Percentiles rank a stretch among this genome's conserved stretches.
Evolutionary conservation across 2,797 vertebrate genomes (phyloP).

Genomic region (Peromyscus aztecus): DNA sequence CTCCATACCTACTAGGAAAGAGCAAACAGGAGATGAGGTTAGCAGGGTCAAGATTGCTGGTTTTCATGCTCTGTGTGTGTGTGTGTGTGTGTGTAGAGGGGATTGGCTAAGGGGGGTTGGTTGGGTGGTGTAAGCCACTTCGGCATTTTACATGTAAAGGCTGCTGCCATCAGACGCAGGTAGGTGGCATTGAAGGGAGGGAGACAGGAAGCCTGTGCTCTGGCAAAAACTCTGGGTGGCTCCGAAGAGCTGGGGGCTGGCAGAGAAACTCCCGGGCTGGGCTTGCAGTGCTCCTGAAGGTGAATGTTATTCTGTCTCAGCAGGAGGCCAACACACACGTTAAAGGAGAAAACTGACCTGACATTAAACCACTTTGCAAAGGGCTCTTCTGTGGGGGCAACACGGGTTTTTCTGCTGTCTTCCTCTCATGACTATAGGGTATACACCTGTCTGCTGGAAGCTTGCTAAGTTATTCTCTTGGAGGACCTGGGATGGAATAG

Average conservation of each 20-base stretch:
- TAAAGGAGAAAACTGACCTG: neutral
- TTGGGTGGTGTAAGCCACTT: neutral
- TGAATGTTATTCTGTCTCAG: neutral
- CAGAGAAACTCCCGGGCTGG: neutral
- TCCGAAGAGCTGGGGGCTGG: no score
- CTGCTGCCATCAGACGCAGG: accelerated
- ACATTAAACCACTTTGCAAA: neutral
- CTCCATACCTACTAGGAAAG: neutral
- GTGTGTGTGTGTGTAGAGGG: neutral
- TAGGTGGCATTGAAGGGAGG: accelerated
- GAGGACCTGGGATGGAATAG: accelerated
- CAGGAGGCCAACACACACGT: neutral
- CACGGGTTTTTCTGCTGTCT: neutral
- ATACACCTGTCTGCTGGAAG: neutral
- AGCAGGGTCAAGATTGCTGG: accelerated
- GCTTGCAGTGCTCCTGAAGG: neutral
- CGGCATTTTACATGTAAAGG: neutral
- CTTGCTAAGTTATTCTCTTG: neutral
- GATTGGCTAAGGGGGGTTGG: neutral
- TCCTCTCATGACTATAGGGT: neutral
- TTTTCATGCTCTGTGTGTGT: neutral
- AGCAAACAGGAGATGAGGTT: neutral
- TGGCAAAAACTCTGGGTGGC: neutral
- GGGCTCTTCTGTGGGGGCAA: neutral
- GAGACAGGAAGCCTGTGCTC: neutral